A percentile compares a stretch with the other conserved stretches of the same genome.
These are phyloP conservation scores for Trachelus tabidus DNA, from an alignment of 2,888 invertebrate species.

Conservation along the genomic window DNA sequence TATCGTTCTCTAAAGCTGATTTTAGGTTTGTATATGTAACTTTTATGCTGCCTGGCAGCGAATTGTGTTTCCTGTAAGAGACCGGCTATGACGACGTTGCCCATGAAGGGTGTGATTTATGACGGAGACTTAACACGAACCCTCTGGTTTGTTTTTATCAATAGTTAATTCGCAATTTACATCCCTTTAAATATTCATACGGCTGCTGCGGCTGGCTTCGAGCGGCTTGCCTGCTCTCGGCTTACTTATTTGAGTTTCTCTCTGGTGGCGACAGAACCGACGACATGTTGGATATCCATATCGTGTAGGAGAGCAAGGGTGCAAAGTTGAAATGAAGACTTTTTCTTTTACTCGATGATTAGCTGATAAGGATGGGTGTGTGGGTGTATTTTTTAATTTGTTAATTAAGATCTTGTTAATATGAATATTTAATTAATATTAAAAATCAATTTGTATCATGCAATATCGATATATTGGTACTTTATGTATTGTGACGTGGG, in stretches of 20 bases:
- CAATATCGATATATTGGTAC: too few species aligned
- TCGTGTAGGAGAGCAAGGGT: not conserved
- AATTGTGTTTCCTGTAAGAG: not conserved
- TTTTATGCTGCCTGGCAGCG: not conserved
- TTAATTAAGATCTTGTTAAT: not conserved
- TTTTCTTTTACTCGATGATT: not conserved
- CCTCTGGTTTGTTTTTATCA: constrained; percentile 54
- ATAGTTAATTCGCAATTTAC: constrained; percentile 58
- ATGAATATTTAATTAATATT: not conserved
- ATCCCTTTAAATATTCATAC: constrained; percentile 56
- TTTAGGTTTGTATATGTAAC: not conserved
- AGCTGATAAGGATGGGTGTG: not conserved
- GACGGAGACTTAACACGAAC: constrained; percentile 43
- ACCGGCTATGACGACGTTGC: not conserved
- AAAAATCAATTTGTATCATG: too few species aligned
- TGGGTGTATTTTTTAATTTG: not conserved
- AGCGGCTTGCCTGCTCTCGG: constrained; percentile 40
- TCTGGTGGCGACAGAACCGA: not conserved
- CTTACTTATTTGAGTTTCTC: constrained; percentile 37
- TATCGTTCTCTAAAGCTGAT: not conserved
- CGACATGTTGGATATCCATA: not conserved
- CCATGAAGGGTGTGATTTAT: constrained; percentile 42
- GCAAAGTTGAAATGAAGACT: not conserved
- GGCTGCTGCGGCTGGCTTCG: constrained; percentile 16
- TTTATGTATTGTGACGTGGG: too few species aligned